Evolutionary conservation across 2,797 vertebrate species (phyloP).

Genomic region (Girardinus metallicus): DNA sequence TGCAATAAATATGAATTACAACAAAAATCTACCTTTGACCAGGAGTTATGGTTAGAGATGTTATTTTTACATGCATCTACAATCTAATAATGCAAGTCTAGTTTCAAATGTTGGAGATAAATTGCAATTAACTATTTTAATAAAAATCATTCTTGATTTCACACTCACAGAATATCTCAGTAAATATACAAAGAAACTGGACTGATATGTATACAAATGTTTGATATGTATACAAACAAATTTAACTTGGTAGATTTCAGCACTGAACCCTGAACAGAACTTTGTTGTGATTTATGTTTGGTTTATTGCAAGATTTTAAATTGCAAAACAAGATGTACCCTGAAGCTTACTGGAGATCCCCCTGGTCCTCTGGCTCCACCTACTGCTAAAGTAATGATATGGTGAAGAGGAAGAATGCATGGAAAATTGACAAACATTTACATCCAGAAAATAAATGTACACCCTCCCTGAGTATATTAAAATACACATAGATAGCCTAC

Average conservation of each 20-base stretch:
- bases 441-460: background rate
- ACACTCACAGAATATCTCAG: background rate
- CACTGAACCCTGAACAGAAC: background rate
- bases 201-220: background rate
- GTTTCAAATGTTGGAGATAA: background rate
- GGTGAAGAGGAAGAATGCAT: background rate
- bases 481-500: background rate
- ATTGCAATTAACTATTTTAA: background rate
- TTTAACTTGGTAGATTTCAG: background rate
- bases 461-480: background rate
- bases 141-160: background rate
- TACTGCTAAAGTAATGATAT: constrained; percentile 19
- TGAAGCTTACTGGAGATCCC: background rate
- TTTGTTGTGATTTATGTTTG: background rate
- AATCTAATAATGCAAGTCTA: background rate
- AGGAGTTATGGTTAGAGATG: background rate
- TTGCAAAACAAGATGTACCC: constrained; percentile 3
- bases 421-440: background rate
- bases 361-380: constrained; percentile 54
- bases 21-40: background rate
- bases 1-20: background rate
- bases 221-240: background rate
- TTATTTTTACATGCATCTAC: background rate
- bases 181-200: background rate
- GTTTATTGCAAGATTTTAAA: background rate